Percentiles rank a stretch among this genome's conserved stretches.
Conservation (phyloP, 2,888 invertebrate species). For the Diaphora mendica region DNA sequence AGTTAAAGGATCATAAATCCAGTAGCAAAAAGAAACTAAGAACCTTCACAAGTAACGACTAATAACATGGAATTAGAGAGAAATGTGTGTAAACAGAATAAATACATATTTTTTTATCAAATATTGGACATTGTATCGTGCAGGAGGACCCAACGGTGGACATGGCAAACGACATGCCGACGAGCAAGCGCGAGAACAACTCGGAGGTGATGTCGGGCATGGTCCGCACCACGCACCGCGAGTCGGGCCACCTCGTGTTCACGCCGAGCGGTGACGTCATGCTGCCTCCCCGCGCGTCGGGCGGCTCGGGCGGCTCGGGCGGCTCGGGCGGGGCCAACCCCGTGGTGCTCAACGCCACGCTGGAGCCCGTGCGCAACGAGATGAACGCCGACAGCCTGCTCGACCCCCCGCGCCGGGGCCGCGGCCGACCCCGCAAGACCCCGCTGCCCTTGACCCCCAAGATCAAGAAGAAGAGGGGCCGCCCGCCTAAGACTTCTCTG, state of each 20-base stretch:
- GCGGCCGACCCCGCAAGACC: conserved; percentile 85
- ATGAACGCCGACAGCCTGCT: conserved; percentile 56
- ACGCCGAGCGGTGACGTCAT: conserved; percentile 82
- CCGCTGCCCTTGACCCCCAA: conserved; percentile 81
- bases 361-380: conserved; percentile 64
- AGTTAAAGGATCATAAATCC: no score
- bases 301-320: conserved; percentile 24
- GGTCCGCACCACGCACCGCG: conserved; percentile 83
- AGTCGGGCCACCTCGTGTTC: conserved; percentile 80
- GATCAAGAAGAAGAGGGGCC: conserved; percentile 80
- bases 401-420: conserved; percentile 75
- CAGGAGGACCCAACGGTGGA: conserved; percentile 84
- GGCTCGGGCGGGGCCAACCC: conserved; percentile 30
- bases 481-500: conserved; percentile 82
- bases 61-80: background rate
- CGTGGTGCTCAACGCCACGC: conserved; percentile 60
- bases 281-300: conserved; percentile 70
- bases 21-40: no score
- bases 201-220: conserved; percentile 82
- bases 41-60: no score
- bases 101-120: background rate
- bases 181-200: conserved; percentile 72
- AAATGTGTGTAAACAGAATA: background rate
- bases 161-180: conserved; percentile 68
- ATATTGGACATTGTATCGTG: background rate